A percentile compares a stretch with the other conserved stretches of the same genome.
These are phyloP conservation scores for Chironomus riparius DNA, from an alignment of 2,888 invertebrate genomes.

Conservation along the genomic window DNA sequence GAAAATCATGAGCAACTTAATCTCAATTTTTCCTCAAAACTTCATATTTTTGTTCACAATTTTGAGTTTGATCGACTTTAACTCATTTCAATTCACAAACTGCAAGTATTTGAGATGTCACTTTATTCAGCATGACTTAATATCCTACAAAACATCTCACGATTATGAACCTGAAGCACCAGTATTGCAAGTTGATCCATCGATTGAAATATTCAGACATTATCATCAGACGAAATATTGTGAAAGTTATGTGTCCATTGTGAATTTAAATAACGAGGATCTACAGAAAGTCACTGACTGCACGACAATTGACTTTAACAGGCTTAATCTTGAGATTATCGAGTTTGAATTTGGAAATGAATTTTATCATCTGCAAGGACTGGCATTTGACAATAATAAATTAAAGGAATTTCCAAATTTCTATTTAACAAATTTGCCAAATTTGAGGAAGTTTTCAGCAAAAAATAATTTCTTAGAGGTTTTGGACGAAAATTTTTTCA, in stretches of 20 bases:
- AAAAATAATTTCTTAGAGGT: conserved; percentile 1
- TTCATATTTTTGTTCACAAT: too few relatives aligned
- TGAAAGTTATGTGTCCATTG: neutral
- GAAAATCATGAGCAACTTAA: too few relatives aligned
- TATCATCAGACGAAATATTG: neutral
- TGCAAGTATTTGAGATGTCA: too few relatives aligned
- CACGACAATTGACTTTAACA: neutral
- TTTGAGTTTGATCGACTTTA: too few relatives aligned
- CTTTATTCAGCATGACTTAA: too few relatives aligned
- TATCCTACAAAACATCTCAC: too few relatives aligned
- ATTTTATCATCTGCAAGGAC: neutral
- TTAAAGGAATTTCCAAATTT: neutral
- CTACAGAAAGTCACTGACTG: conserved; percentile 1
- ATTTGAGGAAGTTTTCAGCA: conserved; percentile 1
- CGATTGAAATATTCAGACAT: neutral
- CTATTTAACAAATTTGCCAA: neutral
- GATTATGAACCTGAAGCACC: too few relatives aligned
- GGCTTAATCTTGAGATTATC: neutral
- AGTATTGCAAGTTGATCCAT: too few relatives aligned
- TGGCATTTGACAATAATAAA: neutral
- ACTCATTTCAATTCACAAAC: too few relatives aligned
- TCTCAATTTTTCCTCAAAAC: too few relatives aligned
- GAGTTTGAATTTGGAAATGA: neutral
- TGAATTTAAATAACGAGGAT: neutral
- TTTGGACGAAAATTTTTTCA: neutral